phyloP scores from a whole-genome alignment of 1,140 invertebrate species.

The Chironomus striatipennis region DNA sequence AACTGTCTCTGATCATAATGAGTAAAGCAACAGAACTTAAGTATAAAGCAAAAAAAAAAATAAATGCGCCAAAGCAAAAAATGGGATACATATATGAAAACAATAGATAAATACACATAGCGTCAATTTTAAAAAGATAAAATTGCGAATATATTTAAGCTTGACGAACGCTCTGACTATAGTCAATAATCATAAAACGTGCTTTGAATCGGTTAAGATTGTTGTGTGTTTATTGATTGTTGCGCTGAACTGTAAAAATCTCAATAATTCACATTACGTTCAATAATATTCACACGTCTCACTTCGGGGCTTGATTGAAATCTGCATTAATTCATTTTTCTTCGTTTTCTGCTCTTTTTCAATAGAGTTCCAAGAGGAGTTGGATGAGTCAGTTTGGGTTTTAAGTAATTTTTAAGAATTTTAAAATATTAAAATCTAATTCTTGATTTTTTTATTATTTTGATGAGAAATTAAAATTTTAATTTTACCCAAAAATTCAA shows the following conservation, averaged over 20 bases:
- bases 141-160: neutral
- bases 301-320: conserved; percentile 11
- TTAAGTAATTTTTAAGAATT: too few relatives aligned
- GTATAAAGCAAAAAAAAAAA: too few relatives aligned
- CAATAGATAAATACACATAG: neutral
- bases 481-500: too few relatives aligned
- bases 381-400: too few relatives aligned
- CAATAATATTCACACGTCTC: conserved; percentile 2
- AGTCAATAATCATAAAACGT: neutral
- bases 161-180: neutral
- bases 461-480: too few relatives aligned
- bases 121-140: neutral
- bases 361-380: too few relatives aligned
- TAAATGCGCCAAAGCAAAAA: too few relatives aligned
- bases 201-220: neutral
- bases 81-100: too few relatives aligned
- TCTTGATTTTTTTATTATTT: too few relatives aligned
- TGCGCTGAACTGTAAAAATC: conserved; percentile 6
- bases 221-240: neutral
- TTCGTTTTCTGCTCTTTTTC: too few relatives aligned
- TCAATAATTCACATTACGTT: neutral
- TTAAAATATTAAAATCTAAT: too few relatives aligned
- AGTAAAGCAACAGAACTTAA: too few relatives aligned
- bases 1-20: neutral
- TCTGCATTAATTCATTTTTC: neutral